These are phyloP conservation scores for Phthorimaea operculella DNA, from an alignment of 1,140 invertebrate genomes.

Conservation along the genomic window DNA sequence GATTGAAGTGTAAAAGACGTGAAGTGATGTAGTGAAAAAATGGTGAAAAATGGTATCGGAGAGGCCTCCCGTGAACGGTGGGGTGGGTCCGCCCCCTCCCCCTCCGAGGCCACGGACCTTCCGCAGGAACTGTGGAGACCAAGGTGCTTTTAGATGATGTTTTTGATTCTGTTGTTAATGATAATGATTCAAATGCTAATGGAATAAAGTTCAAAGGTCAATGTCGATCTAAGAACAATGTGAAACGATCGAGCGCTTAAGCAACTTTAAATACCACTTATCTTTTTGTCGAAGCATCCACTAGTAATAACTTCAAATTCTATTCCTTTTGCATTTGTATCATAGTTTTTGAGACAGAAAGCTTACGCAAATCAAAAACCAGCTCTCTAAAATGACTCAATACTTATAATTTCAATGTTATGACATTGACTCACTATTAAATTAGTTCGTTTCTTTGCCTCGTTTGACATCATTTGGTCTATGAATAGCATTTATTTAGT, in stretches of 20 bases:
- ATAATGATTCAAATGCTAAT: no score
- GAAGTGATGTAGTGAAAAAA: conserved; percentile 37
- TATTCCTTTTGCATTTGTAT: no score
- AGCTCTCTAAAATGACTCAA: neutral
- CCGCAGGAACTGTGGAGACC: conserved; percentile 63
- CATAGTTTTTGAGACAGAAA: no score
- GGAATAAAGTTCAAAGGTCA: no score
- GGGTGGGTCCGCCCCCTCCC: conserved; percentile 36
- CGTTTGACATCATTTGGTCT: neutral
- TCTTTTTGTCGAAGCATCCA: no score
- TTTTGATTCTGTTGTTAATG: no score
- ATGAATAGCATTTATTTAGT: neutral
- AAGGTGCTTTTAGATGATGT: conserved; percentile 43
- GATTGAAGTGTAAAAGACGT: conserved; percentile 13
- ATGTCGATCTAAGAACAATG: no score
- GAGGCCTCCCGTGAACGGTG: conserved; percentile 41
- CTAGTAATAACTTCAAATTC: no score
- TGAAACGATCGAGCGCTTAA: no score
- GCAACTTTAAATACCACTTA: no score
- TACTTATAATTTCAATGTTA: neutral
- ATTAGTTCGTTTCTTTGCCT: neutral
- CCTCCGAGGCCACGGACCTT: conserved; percentile 49
- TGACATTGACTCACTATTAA: neutral
- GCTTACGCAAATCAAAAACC: neutral
- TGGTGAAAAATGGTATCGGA: conserved; percentile 65